Conservation (phyloP, 2,797 vertebrate species). For the Acanthiza pusilla region DNA sequence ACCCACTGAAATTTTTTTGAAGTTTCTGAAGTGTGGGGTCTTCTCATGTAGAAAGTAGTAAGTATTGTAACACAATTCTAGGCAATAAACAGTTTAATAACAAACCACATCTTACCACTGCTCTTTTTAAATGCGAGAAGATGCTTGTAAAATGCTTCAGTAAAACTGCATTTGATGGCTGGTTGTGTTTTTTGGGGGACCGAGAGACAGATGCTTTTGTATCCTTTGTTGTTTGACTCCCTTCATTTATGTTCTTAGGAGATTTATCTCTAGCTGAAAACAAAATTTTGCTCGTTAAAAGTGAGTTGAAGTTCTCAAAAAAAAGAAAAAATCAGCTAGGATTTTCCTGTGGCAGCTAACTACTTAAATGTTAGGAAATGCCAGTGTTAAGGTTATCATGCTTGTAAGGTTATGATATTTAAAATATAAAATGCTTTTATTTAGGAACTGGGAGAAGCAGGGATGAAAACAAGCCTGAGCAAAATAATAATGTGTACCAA, state of each 20-base stretch:
- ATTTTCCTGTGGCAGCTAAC: not conserved
- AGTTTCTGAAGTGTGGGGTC: not conserved
- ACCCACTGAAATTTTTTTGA: not conserved
- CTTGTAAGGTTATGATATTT: conserved; percentile 36
- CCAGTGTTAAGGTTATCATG: conserved; percentile 3
- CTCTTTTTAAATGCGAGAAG: conserved; percentile 82
- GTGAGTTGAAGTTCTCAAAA: not conserved
- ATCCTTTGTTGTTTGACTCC: not conserved
- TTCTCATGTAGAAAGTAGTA: not conserved
- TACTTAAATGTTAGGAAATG: conserved; percentile 29
- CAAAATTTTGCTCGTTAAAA: not conserved
- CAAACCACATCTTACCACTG: conserved; percentile 76
- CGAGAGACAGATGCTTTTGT: not conserved
- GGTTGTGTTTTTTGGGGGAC: not conserved
- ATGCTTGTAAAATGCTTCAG: conserved; percentile 78
- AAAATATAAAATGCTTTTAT: not conserved
- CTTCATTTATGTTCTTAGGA: conserved; percentile 26
- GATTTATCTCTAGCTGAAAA: conserved; percentile 39
- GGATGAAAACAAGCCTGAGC: not conserved
- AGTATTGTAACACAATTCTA: not conserved
- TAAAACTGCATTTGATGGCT: not conserved
- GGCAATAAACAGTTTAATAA: not conserved
- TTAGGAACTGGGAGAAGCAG: not conserved
- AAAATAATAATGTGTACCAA: not conserved
- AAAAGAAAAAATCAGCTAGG: not conserved